These are phyloP conservation scores for Loxodonta africana DNA, from an alignment of 2,113 vertebrate species.

Conservation along the genomic window DNA sequence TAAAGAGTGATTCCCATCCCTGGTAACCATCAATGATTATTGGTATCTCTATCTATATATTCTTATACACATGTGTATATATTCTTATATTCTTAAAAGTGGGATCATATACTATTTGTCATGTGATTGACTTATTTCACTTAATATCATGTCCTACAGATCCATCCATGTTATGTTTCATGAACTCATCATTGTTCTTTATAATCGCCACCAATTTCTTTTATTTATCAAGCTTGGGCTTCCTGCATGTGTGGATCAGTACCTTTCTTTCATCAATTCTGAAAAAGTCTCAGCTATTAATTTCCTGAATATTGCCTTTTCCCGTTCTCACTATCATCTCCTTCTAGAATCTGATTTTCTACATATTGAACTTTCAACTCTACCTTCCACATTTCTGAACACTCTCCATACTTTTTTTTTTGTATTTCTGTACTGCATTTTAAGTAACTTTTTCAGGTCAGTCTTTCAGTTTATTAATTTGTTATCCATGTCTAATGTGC, in stretches of 20 bases:
- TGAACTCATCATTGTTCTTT: no score
- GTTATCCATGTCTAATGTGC: neutral
- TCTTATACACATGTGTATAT: no score
- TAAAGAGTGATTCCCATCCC: no score
- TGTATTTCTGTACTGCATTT: neutral
- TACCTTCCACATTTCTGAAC: neutral
- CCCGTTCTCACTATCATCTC: neutral
- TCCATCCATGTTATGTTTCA: no score
- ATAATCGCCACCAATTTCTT: neutral
- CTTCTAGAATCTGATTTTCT: neutral
- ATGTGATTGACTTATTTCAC: no score
- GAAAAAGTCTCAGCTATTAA: neutral
- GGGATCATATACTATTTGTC: no score
- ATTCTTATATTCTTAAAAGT: no score
- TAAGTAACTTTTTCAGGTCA: slow-evolving; percentile 31
- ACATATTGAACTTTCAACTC: neutral
- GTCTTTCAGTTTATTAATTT: slow-evolving; percentile 1
- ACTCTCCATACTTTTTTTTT: neutral
- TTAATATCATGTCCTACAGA: no score
- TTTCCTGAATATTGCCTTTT: neutral
- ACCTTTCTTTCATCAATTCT: neutral
- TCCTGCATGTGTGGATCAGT: neutral
- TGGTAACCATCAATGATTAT: no score
- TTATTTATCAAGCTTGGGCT: neutral
- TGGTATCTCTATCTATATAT: no score